These are phyloP conservation scores for Procavia capensis DNA, from an alignment of 2,113 vertebrate genomes.

Conservation along the genomic window DNA sequence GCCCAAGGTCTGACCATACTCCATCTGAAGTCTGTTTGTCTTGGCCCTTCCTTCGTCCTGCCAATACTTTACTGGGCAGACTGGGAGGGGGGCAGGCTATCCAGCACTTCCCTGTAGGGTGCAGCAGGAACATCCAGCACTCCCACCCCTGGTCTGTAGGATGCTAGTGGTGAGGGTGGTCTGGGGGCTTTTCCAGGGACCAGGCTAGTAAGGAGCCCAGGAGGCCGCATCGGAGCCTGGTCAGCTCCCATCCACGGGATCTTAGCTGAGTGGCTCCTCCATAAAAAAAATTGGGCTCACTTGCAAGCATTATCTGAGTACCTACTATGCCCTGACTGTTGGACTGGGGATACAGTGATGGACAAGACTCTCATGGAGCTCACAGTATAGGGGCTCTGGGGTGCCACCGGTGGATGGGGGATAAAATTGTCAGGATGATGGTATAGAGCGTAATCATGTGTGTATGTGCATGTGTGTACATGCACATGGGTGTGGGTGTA, in stretches of 20 bases:
- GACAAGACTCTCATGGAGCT: background rate
- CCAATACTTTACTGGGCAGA: background rate
- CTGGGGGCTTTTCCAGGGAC: background rate
- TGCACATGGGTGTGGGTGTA: too few species aligned
- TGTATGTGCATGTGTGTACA: background rate
- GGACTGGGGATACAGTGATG: background rate
- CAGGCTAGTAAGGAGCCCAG: fast-evolving
- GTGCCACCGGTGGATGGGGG: background rate
- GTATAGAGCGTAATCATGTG: background rate
- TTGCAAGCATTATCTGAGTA: background rate
- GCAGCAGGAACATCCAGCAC: background rate
- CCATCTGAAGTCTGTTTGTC: background rate
- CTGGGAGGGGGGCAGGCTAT: background rate
- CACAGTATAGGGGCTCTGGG: background rate
- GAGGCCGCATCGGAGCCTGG: background rate
- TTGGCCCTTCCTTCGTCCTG: background rate
- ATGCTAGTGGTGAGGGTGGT: too few species aligned
- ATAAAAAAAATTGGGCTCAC: background rate
- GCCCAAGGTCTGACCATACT: background rate
- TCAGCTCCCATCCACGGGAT: background rate
- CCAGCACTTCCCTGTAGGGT: background rate
- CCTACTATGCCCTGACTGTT: background rate
- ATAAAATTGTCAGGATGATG: background rate
- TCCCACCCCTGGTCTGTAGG: background rate
- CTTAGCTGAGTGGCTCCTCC: background rate